Base-by-base conservation (phyloP, 2,888 invertebrate genomes). In the Marasmarcha lunaedactyla region DNA sequence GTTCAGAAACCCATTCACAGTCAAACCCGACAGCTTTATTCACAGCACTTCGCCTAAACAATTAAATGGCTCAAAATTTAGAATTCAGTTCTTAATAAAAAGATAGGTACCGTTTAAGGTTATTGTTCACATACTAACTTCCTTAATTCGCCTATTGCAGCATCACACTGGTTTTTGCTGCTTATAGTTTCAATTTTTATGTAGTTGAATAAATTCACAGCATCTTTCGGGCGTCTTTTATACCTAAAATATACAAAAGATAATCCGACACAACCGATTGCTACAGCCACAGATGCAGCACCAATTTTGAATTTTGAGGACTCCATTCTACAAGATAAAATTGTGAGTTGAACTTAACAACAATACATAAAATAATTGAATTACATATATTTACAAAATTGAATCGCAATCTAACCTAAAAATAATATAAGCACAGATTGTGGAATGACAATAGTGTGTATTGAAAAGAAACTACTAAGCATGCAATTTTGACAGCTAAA, bases 1-100 rank as follows among this genome's bases (percentile, higher is more conserved):
- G 79, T 1, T 76, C 71, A 0, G 88, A 88, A 1, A 90, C 89
- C 93, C 93, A 93, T 68, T 93, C 93, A 63, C 93, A 93, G 59
- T 93, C 93, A 57, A 93, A 89, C 4, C 93, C 93, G 26, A 93
- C 57, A 0, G 90, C 87, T 54, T 64, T 65, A 34, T 84, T 69
- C 7, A 57, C 44, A 27, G 63, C 59, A 55, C 63, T 62, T 42
- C 66, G 52, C 42, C 81, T 81, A 36, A n/a, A n/a, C n/a, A 13
- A 52, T 25, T 7, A 25, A 30, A 30, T 30, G 10, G 12, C 6
- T 7, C 30, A 10, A 30, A 30, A 11, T 4, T 30, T 7, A 30
- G 20, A 7, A 20, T 20, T 3, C 7, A 20, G 20, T 20, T 20
- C 4, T 5, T 7, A 20, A 20, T 20, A 20, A 20, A 5, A 20